Evolutionary conservation across 2,113 vertebrate species (phyloP).

Genomic region (Rhegmatorhina hoffmannsi): DNA sequence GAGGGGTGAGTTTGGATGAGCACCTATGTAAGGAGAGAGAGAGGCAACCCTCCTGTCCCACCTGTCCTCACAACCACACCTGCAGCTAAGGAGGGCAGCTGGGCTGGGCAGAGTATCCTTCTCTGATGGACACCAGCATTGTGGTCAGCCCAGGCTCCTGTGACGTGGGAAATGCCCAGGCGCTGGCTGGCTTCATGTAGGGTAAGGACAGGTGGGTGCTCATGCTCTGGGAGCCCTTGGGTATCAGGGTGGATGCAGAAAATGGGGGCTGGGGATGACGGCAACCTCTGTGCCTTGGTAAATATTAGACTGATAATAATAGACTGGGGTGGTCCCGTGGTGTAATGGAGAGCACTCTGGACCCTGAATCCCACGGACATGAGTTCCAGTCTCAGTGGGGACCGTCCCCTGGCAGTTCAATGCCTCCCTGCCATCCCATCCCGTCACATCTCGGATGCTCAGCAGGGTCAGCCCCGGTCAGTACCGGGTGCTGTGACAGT

Average conservation of each 20-base stretch:
- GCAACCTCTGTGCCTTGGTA: background rate
- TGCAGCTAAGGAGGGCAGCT: background rate
- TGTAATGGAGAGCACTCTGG: no score
- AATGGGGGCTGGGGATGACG: background rate
- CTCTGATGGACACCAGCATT: background rate
- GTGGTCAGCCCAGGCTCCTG: background rate
- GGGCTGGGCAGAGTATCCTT: background rate
- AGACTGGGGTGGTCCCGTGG: background rate
- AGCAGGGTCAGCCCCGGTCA: no score
- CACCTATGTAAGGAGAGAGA: background rate
- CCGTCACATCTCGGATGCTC: no score
- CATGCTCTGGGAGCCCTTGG: background rate
- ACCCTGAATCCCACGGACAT: no score
- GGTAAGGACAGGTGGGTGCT: background rate
- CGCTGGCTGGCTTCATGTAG: background rate
- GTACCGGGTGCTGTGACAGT: no score
- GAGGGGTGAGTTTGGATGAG: background rate
- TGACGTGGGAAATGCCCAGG: background rate
- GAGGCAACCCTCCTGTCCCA: background rate
- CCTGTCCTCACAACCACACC: background rate
- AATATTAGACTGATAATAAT: background rate
- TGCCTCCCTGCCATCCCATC: no score
- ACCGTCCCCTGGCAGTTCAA: no score
- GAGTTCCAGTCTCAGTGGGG: no score
- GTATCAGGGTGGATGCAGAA: background rate